phyloP scores from a whole-genome alignment of 2,797 vertebrate genomes.

The Peromyscus nudipes region DNA sequence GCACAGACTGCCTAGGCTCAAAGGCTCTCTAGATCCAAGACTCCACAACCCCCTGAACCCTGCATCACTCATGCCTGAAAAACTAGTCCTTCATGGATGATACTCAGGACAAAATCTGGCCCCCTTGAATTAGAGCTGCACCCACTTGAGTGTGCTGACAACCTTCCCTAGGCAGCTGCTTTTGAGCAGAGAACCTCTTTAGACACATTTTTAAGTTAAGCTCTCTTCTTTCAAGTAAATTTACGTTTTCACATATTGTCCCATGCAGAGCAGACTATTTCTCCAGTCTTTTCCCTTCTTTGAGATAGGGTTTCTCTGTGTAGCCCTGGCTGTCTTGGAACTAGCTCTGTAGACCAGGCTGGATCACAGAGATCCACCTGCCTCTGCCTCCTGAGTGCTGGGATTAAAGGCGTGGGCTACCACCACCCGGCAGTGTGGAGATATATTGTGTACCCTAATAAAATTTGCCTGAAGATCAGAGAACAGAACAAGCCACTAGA shows the following conservation, averaged over 20 bases:
- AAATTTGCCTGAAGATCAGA: no score
- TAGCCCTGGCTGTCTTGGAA: no score
- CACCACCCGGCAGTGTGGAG: no score
- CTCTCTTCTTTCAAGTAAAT: not conserved
- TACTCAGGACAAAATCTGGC: not conserved
- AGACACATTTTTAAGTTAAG: not conserved
- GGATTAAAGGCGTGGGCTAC: no score
- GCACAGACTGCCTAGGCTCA: not conserved
- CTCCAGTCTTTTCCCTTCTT: no score
- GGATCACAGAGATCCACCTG: no score
- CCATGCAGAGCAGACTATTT: not conserved
- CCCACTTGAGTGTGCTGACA: not conserved
- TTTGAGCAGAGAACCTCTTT: not conserved
- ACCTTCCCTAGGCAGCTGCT: no score
- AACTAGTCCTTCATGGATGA: not conserved
- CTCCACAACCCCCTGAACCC: not conserved
- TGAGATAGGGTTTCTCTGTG: no score
- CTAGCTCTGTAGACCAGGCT: no score
- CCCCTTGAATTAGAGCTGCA: not conserved
- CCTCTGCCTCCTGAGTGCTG: no score
- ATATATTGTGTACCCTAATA: no score
- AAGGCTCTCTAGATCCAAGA: not conserved
- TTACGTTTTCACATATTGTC: not conserved
- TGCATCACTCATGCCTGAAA: not conserved
- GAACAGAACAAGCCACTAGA: no score